Base-by-base conservation (phyloP, 2,113 vertebrate species). In the Muntiacus reevesi region DNA sequence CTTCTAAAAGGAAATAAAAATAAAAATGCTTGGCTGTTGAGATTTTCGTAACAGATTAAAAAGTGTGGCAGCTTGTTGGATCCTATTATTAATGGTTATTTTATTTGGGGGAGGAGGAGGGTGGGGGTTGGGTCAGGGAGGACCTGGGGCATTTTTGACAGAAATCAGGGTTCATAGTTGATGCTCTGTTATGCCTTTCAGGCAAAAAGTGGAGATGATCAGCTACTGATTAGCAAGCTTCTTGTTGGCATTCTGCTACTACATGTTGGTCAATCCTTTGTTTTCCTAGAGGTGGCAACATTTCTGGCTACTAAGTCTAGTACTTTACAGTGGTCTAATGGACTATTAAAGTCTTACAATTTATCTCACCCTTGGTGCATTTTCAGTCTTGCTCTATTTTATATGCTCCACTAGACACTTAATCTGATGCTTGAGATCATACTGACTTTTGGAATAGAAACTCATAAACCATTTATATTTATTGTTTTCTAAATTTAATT, bases 251-350 rank as follows among this genome's bases (percentile, higher is more conserved):
- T 86, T 30, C 25, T 91, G 86, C 62, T 52, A 43, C 5, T 19
- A 15, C 12, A 5, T 47, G 76, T 33, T 1, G 1, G 83, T 84
- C 86, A 76, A 13, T 84, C 88, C 93, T 97, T 98, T 97, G 96
- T 98, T 95, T 98, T 98, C 93, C 81, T 96, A 47, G 78, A 97
- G 93, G 83, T 97, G 91, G 79, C 89, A 89, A 50, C 55, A 64
- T 92, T 94, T 97, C 96, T 96, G 88, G 60, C 82, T 52, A 2
- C 60, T 81, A 19, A 98, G 83, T 86, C 14, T 90, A 47, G 43
- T 47, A 87, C 84, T 91, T 87, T 62, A 9, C 60, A 79, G 27
- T 67, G 87, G 60, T 89, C 83, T 94, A 87, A 81, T 52, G 84
- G 52, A 59, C 23, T 76, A 60, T 94, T 95, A 57, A 36, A 19